These are phyloP conservation scores for Bombus pyrosoma DNA, from an alignment of 1,140 invertebrate species.

Conservation along the genomic window DNA sequence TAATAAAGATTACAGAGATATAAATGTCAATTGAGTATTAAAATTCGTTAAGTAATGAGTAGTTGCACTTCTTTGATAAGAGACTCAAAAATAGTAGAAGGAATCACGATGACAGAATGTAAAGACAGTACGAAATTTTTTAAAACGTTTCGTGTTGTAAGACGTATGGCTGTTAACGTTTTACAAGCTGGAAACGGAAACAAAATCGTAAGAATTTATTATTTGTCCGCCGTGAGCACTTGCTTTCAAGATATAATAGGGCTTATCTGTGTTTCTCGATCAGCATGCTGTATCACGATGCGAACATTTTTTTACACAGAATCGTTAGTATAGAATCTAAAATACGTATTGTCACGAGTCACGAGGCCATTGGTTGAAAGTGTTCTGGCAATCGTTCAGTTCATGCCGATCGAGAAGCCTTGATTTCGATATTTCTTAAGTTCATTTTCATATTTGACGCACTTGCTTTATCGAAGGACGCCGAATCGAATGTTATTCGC, in stretches of 20 bases:
- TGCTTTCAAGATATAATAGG: not conserved
- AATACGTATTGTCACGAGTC: conserved; percentile 53
- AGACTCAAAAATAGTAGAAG: not conserved
- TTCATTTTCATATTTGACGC: conserved; percentile 11
- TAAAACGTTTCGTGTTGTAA: conserved; percentile 43
- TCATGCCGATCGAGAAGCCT: not conserved
- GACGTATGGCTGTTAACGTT: conserved; percentile 72
- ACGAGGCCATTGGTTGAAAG: not conserved
- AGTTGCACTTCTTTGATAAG: not conserved
- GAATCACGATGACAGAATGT: not conserved
- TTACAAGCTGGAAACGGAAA: conserved; percentile 39
- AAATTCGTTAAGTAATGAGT: not conserved
- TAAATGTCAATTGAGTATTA: not conserved
- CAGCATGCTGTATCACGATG: not conserved
- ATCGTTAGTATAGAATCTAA: conserved; percentile 26
- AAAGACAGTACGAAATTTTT: not conserved
- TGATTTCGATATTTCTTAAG: conserved; percentile 26
- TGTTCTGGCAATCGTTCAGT: not conserved
- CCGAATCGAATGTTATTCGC: not conserved
- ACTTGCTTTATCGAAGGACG: not conserved
- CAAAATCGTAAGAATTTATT: conserved; percentile 1
- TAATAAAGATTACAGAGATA: not conserved
- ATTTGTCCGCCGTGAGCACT: not conserved
- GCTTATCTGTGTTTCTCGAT: not conserved
- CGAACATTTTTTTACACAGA: not conserved